Conservation (phyloP, 2,797 vertebrate species). For the Argentina silus region DNA sequence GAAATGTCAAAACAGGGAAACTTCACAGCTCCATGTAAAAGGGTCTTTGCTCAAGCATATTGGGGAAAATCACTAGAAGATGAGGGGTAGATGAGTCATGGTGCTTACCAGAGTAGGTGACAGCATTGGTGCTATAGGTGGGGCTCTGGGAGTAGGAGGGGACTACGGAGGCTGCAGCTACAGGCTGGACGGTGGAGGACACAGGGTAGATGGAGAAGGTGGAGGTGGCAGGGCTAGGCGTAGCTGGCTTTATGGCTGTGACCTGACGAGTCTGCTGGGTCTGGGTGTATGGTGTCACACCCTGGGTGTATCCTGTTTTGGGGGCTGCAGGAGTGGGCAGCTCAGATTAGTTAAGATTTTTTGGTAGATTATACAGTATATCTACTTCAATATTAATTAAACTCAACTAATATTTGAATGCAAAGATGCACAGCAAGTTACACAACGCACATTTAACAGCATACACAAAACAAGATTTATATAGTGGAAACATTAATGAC, state of each 20-base stretch:
- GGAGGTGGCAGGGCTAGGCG: conserved; percentile 92
- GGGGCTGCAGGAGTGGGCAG: conserved; percentile 76
- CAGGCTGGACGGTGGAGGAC: conserved; percentile 94
- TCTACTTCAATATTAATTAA: no score
- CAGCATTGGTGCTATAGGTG: conserved; percentile 95
- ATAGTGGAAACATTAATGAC: not conserved
- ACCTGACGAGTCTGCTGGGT: conserved; percentile 96
- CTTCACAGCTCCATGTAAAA: not conserved
- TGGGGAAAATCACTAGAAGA: not conserved
- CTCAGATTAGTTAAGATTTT: not conserved
- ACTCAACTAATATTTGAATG: no score
- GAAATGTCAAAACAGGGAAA: not conserved
- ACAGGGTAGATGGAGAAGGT: conserved; percentile 98
- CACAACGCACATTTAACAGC: no score
- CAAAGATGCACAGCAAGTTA: no score
- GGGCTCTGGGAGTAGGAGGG: conserved; percentile 97
- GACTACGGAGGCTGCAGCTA: conserved; percentile 88
- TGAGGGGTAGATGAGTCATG: not conserved
- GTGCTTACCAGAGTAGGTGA: conserved; percentile 79
- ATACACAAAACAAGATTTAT: no score
- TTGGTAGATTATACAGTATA: not conserved
- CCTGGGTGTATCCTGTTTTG: conserved; percentile 95
- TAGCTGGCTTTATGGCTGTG: conserved; percentile 96
- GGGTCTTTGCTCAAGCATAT: not conserved
- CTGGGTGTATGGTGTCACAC: conserved; percentile 94